Base-by-base conservation (phyloP, 2,888 invertebrate genomes). In the Reticulitermes lucifugus region DNA sequence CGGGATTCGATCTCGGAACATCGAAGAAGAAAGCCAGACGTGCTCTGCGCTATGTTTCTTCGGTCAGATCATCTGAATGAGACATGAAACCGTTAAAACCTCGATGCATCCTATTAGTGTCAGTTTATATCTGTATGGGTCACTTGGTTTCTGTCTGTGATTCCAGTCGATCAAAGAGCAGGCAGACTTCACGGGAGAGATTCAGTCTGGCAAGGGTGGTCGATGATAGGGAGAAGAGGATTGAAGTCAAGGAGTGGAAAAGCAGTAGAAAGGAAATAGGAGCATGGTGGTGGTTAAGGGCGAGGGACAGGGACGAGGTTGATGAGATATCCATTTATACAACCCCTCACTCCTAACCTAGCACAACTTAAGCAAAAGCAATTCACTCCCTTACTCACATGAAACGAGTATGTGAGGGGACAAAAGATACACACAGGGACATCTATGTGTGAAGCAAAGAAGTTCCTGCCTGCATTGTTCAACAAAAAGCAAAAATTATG, bases 241-340 rank as follows among this genome's bases (percentile, higher is more conserved):
- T 29, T n/a, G 35, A 65, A 65, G 65, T 65, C 55, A 22, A 75
- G 73, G 83, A 71, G 71, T 73, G 75, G 51, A 73, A 71, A 83
- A 35, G 25, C 51, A 71, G 29, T 51, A 71, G 29, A 25, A 51
- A 65, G 75, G 70, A 51, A 79, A 65, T n/a, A 12, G 65, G 65
- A 79, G 86, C 79, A 70, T 21, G 71, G 22, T 25, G 25, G 21
- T 65, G n/a, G 77, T 65, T n/a, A 83, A 79, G 80, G 71, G 77
- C 18, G 41, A 22, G 79, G 29, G 71, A 29, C 77, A 83, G 79
- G 51, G 65, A 41, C 14, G 46, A 46, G 25, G 59, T 79, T 84
- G 79, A 79, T 79, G 84, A 79, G 84, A 79, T 55, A 84, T 60
- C 60, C 60, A 60, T 84, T 84, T 84, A 84, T 60, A 71, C 51